These are phyloP conservation scores for Pyralis farinalis DNA, from an alignment of 2,888 invertebrate genomes.

Conservation along the genomic window DNA sequence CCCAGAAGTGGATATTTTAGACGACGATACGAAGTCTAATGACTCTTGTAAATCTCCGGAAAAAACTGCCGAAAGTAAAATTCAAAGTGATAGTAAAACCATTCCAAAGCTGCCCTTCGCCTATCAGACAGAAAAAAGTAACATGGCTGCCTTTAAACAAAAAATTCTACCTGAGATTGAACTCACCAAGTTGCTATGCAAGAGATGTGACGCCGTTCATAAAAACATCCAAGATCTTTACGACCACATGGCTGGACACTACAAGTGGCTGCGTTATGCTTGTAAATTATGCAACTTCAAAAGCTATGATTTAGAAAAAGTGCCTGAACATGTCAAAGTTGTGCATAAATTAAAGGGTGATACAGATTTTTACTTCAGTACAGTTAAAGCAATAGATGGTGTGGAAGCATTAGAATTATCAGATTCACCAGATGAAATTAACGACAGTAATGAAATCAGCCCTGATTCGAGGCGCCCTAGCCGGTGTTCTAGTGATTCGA, in stretches of 20 bases:
- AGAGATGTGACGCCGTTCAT: slow-evolving; percentile 74
- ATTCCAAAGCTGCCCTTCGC: slow-evolving; percentile 46
- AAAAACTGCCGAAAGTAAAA: slow-evolving; percentile 23
- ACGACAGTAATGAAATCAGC: slow-evolving; percentile 44
- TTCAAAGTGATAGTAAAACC: slow-evolving; percentile 18
- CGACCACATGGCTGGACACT: slow-evolving; percentile 83
- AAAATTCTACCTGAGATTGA: slow-evolving; percentile 63
- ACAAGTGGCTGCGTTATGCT: slow-evolving; percentile 87
- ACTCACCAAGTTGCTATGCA: slow-evolving; percentile 63
- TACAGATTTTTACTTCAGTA: slow-evolving; percentile 71
- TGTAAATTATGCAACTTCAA: slow-evolving; percentile 88
- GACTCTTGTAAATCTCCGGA: slow-evolving; percentile 37
- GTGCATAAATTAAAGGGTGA: slow-evolving; percentile 82
- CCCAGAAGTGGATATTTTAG: slow-evolving; percentile 30
- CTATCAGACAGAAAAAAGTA: slow-evolving; percentile 59
- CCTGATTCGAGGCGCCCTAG: slow-evolving; percentile 62
- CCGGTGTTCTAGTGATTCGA: slow-evolving; percentile 69
- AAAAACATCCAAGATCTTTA: slow-evolving; percentile 73
- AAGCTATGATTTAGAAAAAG: slow-evolving; percentile 83
- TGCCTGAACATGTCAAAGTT: slow-evolving; percentile 83
- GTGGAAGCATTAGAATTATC: slow-evolving; percentile 57
- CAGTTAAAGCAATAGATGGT: slow-evolving; percentile 68
- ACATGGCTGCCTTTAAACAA: slow-evolving; percentile 55
- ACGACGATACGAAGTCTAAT: slow-evolving; percentile 32
- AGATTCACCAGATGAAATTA: slow-evolving; percentile 39